Evolutionary conservation across 2,113 vertebrate genomes (phyloP).

Genomic region (Eulemur rufifrons): DNA sequence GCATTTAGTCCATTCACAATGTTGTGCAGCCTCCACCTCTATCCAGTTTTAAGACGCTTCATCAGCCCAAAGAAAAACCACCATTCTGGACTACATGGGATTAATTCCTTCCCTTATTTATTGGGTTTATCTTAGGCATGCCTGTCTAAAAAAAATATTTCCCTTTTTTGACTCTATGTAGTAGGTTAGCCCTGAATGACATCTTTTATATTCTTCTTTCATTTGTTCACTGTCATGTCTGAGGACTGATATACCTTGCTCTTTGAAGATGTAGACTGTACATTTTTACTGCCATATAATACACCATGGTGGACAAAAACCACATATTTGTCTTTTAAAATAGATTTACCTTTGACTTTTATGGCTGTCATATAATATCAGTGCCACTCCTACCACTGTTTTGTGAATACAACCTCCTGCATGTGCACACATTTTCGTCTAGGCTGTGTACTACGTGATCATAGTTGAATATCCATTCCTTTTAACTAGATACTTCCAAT

Average conservation of each 20-base stretch:
- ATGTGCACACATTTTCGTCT: neutral
- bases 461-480: neutral
- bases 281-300: fast-evolving
- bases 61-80: no score
- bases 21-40: no score
- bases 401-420: no score
- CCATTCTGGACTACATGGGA: neutral
- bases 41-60: no score
- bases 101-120: neutral
- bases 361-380: neutral
- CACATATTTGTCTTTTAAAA: neutral
- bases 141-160: neutral
- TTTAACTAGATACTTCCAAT: neutral
- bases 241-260: neutral
- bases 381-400: neutral
- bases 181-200: neutral
- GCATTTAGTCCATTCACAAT: no score
- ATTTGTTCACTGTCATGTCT: neutral
- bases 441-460: neutral
- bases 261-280: neutral
- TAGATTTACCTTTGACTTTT: neutral
- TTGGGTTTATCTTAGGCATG: no score
- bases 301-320: neutral
- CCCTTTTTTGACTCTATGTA: neutral
- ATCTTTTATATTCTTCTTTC: neutral